Evolutionary conservation across 2,888 invertebrate species (phyloP).

Genomic region (Prenolepis imparis): DNA sequence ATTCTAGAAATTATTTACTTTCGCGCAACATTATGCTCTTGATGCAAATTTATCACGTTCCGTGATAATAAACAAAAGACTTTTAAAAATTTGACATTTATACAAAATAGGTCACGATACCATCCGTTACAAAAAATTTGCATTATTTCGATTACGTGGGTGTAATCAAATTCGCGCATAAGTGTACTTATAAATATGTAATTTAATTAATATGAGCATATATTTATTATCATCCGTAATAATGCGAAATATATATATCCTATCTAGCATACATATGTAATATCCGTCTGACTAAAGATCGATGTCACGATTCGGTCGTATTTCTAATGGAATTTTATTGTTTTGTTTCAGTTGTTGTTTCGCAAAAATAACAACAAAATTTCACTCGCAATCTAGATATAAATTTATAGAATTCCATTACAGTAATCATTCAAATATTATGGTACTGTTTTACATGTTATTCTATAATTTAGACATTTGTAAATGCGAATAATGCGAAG

Average conservation of each 20-base stretch:
- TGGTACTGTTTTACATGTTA: not conserved
- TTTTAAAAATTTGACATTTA: not conserved
- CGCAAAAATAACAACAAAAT: slow-evolving; percentile 1
- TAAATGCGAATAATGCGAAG: not conserved
- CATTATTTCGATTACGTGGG: not conserved
- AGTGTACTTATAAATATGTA: slow-evolving; percentile 16
- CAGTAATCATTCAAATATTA: not conserved
- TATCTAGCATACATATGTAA: not conserved
- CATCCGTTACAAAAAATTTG: not conserved
- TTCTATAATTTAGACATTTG: not conserved
- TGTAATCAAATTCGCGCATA: not conserved
- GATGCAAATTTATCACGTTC: not conserved
- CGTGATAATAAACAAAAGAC: not conserved
- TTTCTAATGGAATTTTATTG: not conserved
- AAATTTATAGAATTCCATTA: not conserved
- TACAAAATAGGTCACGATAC: not conserved
- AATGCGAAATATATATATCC: not conserved
- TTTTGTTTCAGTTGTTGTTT: not conserved
- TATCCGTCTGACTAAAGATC: not conserved
- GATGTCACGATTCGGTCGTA: not conserved
- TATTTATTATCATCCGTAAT: not conserved
- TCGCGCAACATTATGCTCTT: not conserved
- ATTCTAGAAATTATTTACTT: not conserved
- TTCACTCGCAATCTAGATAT: not conserved
- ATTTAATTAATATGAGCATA: slow-evolving; percentile 16